phyloP scores from a whole-genome alignment of 2,888 invertebrate genomes.

The Lycophotia porphyrea region DNA sequence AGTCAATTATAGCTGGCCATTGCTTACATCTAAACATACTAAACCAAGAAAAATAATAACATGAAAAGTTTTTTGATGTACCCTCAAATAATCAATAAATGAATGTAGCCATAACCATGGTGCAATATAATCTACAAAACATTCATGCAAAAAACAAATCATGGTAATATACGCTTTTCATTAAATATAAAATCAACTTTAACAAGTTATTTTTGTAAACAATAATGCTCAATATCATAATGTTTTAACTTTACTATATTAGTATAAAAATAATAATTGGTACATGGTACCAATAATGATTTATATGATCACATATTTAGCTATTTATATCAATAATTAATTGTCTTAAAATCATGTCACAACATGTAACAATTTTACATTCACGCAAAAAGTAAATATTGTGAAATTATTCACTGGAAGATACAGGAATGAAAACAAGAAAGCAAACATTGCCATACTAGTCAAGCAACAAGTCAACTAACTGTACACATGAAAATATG shows the following conservation, averaged over 20 bases:
- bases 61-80: slow-evolving; percentile 46
- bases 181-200: slow-evolving; percentile 50
- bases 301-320: slow-evolving; percentile 72
- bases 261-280: slow-evolving; percentile 69
- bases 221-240: slow-evolving; percentile 48
- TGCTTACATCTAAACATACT: slow-evolving; percentile 74
- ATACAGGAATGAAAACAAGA: slow-evolving; percentile 56
- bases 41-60: slow-evolving; percentile 56
- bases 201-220: slow-evolving; percentile 50
- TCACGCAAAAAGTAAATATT: slow-evolving; percentile 37
- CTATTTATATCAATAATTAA: slow-evolving; percentile 57
- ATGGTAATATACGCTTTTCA: slow-evolving; percentile 37
- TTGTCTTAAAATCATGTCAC: slow-evolving; percentile 53
- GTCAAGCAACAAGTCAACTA: slow-evolving; percentile 60
- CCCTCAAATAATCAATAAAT: slow-evolving; percentile 28
- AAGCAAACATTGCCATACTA: slow-evolving; percentile 56
- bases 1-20: slow-evolving; percentile 83
- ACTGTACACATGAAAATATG: slow-evolving; percentile 61
- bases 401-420: slow-evolving; percentile 58
- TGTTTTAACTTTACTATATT: slow-evolving; percentile 55
- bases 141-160: slow-evolving; percentile 51
- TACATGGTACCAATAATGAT: slow-evolving; percentile 83
- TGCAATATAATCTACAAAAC: slow-evolving; percentile 46
- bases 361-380: slow-evolving; percentile 48
- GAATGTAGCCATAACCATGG: slow-evolving; percentile 56